Percentiles rank a stretch among this genome's conserved stretches.
Conservation (phyloP, 92 coral and sea anemone genomes). For the Nematostella vectensis region DNA sequence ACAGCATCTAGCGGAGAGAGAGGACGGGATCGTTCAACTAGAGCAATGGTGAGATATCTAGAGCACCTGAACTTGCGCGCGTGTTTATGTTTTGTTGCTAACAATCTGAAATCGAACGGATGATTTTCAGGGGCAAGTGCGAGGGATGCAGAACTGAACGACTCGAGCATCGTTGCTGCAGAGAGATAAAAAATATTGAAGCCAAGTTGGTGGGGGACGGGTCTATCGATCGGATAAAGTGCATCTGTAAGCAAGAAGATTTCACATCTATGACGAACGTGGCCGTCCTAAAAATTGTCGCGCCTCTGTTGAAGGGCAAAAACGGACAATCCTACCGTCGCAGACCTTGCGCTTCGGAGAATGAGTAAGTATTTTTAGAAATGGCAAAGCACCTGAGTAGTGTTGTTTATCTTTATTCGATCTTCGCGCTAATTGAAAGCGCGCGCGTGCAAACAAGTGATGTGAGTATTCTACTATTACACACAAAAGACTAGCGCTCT, state of each 20-base stretch:
- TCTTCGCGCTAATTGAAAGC: no score
- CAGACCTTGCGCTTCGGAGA: slow-evolving; percentile 11
- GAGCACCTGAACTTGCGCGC: no score
- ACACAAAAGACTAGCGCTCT: no score
- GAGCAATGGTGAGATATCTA: no score
- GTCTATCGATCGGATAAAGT: slow-evolving; percentile 38
- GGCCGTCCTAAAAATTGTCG: slow-evolving; percentile 23
- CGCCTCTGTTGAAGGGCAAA: slow-evolving; percentile 12
- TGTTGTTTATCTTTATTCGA: no score
- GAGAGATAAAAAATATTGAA: slow-evolving; percentile 25
- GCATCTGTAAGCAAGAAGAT: slow-evolving; percentile 52
- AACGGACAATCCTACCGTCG: slow-evolving; percentile 7
- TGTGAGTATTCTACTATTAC: no score
- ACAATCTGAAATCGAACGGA: no score
- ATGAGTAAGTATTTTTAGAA: slow-evolving; percentile 16
- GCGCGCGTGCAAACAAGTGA: no score
- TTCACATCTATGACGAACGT: slow-evolving; percentile 21
- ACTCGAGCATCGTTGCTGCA: slow-evolving; percentile 45
- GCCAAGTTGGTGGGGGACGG: slow-evolving; percentile 49
- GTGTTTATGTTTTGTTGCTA: no score
- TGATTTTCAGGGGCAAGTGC: slow-evolving; percentile 48
- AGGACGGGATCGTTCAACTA: no score
- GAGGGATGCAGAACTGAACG: slow-evolving; percentile 17
- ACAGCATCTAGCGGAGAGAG: no score
- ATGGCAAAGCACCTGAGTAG: no score